These are phyloP conservation scores for Atethmia centrago DNA, from an alignment of 2,888 invertebrate genomes.

Conservation along the genomic window DNA sequence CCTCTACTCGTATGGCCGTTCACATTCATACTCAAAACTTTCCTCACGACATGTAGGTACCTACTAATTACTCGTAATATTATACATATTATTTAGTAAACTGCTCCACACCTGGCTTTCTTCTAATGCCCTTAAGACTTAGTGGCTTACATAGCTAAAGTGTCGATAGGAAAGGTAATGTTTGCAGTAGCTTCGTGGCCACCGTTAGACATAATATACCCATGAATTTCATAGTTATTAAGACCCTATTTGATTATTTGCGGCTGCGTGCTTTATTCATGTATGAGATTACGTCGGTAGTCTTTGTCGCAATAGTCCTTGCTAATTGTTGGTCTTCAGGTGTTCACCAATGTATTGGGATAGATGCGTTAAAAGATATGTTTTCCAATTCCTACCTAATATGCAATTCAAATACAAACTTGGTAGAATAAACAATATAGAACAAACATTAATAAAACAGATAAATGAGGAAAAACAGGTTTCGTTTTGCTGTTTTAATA, in stretches of 20 bases:
- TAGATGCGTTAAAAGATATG: background rate
- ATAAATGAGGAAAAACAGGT: slow-evolving; percentile 50
- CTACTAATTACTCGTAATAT: background rate
- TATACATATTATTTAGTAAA: background rate
- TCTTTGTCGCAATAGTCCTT: background rate
- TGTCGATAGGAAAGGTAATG: too few species aligned
- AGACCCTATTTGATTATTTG: background rate
- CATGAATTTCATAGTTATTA: background rate
- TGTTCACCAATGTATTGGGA: background rate
- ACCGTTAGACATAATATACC: background rate
- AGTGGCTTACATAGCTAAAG: background rate
- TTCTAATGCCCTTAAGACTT: background rate
- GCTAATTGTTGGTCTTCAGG: background rate
- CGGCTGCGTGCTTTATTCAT: background rate
- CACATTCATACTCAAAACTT: background rate
- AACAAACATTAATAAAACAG: slow-evolving; percentile 33
- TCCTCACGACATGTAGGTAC: too few species aligned
- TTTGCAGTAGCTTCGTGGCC: background rate
- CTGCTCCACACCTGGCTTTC: background rate
- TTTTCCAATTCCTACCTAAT: background rate
- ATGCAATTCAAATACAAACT: background rate
- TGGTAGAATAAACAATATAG: slow-evolving; percentile 15
- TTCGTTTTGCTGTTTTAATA: slow-evolving; percentile 33
- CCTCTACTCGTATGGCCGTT: background rate
- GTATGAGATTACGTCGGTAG: too few species aligned